Conservation (phyloP, 2,797 vertebrate genomes). For the Characodon lateralis region DNA sequence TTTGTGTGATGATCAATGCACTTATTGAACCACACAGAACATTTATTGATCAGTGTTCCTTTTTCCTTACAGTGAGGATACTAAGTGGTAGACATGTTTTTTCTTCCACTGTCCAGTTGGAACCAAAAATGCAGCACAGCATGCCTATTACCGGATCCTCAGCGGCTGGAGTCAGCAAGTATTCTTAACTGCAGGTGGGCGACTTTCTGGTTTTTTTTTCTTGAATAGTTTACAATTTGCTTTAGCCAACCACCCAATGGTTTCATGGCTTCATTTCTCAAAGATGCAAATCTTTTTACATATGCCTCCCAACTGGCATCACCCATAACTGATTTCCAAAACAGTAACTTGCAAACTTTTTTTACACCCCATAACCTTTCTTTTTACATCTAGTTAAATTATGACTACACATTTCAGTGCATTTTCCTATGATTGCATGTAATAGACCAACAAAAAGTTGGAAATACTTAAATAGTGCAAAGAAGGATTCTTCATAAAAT, state of each 20-base stretch:
- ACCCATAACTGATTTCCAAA: conserved; percentile 1
- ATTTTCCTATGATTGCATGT: neutral
- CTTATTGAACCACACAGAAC: conserved; percentile 59
- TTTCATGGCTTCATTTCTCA: conserved; percentile 64
- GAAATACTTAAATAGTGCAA: neutral
- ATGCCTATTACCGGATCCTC: conserved; percentile 41
- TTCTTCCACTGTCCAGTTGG: conserved; percentile 6
- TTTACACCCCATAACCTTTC: neutral
- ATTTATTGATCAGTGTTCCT: conserved; percentile 68
- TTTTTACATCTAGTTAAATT: too few species aligned
- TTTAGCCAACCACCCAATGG: conserved; percentile 50
- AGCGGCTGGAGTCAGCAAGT: conserved; percentile 30
- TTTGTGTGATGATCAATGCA: conserved; percentile 71
- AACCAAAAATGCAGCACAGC: conserved; percentile 34
- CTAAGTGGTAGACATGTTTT: conserved; percentile 35
- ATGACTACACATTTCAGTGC: too few species aligned
- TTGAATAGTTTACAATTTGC: neutral
- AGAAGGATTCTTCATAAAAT: too few species aligned
- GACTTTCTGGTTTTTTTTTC: conserved; percentile 18
- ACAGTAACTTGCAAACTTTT: neutral
- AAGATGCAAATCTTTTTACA: conserved; percentile 57
- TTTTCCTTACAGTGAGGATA: conserved; percentile 51
- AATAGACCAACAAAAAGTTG: neutral
- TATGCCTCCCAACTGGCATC: conserved; percentile 18
- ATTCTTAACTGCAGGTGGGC: conserved; percentile 16